Percentiles rank a stretch among this genome's conserved stretches.
These are phyloP conservation scores for Nipponacmea schrenckii DNA, from an alignment of 2,888 invertebrate species.

Conservation along the genomic window DNA sequence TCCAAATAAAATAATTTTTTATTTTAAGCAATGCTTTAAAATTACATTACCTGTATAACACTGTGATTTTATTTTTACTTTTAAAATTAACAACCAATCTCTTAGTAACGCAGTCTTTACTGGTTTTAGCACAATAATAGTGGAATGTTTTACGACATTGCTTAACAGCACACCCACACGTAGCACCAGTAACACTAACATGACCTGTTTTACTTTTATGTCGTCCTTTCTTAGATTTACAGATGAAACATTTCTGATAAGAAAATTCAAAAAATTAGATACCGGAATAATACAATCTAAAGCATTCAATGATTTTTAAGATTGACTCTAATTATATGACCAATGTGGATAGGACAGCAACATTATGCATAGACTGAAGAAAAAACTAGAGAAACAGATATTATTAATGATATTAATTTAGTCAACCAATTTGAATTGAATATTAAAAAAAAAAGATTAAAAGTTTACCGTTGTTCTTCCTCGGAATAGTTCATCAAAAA, in stretches of 20 bases:
- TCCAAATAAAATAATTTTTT: no score
- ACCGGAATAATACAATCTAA: background rate
- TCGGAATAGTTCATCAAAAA: slow-evolving; percentile 73
- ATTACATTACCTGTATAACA: slow-evolving; percentile 26
- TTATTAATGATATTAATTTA: no score
- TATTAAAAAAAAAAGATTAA: background rate
- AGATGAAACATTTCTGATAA: slow-evolving; percentile 77
- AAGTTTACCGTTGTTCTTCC: slow-evolving; percentile 71
- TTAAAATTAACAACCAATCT: slow-evolving; percentile 22
- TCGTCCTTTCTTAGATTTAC: slow-evolving; percentile 69
- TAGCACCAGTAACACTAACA: slow-evolving; percentile 71
- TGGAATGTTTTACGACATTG: slow-evolving; percentile 79
- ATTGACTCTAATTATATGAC: no score
- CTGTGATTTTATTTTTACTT: slow-evolving; percentile 17
- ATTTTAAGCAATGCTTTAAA: no score
- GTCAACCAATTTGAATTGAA: no score
- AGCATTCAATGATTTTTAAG: no score
- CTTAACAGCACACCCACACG: slow-evolving; percentile 76
- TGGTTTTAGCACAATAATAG: slow-evolving; percentile 74
- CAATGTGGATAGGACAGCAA: no score
- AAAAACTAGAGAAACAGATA: no score
- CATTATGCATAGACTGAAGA: no score
- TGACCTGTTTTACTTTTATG: background rate
- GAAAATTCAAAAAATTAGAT: slow-evolving; percentile 14
- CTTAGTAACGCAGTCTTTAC: slow-evolving; percentile 19